Base-by-base conservation (phyloP, 2,797 vertebrate genomes). In the Anguilla obscura region DNA sequence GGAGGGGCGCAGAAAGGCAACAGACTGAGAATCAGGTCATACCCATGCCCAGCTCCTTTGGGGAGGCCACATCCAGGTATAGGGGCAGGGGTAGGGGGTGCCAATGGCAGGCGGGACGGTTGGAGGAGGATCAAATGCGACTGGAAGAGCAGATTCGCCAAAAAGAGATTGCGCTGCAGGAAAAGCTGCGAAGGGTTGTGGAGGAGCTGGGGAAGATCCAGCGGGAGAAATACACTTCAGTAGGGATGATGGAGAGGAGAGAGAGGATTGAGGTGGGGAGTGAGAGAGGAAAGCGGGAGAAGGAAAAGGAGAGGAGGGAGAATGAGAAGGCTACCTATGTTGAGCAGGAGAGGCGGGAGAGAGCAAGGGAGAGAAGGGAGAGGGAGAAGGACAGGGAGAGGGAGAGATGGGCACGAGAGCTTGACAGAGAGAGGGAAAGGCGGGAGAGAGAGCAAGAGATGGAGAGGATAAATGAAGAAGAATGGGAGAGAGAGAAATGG, bases 141-240 rank as follows among this genome's bases (percentile, higher is more conserved):
- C 87, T 97, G 91, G 91, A 93, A 87, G 92, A 93, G 71, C 93
- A 94, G 90, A 98, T 97, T 91, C 91, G 88, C 79, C 95, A 90
- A 89, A 96, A 96, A 90, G 89, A 97, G 91, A 90, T 89, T 0
- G 89, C 96, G 21, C 93, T 98, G 1, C 92, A 91, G 87, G 94
- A 97, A 89, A 98, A 97, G 90, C 91, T 98, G 87, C 93, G 87
- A 89, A 96, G 92, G 85, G 93, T 95, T 9, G 94, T 94, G 52
- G 93, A 96, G 86, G 93, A 91, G 24, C 87, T 97, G 74, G 92
- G 93, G 88, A 95, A 94, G 88, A 95, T 96, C 48, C 95, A 95
- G 89, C 94, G 87, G 85, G 94, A 94, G 66, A 93, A 89, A 50
- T 87, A 91, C n/a, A 88, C 91, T 88, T 88, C 86, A 0, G 76